These are phyloP conservation scores for Drosophila saltans DNA, from an alignment of 1,140 invertebrate species.

Conservation along the genomic window DNA sequence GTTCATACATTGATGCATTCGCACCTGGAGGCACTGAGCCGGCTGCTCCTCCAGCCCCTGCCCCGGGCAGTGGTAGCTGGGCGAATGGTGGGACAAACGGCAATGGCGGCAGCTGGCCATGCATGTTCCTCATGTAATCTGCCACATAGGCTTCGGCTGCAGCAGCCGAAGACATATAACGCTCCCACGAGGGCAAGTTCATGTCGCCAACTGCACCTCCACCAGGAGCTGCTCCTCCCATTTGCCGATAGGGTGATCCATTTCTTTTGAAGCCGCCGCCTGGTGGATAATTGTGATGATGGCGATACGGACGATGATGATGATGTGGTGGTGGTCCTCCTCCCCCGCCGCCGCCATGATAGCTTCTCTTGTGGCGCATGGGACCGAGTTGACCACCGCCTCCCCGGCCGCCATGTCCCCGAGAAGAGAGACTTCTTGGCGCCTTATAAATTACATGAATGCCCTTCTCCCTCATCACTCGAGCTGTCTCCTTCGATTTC, in stretches of 20 bases:
- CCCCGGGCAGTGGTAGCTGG: constrained; percentile 84
- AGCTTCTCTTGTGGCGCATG: constrained; percentile 66
- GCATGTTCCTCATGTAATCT: constrained; percentile 92
- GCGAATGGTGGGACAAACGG: constrained; percentile 88
- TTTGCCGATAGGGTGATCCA: constrained; percentile 84
- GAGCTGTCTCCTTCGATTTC: constrained; percentile 93
- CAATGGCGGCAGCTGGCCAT: constrained; percentile 90
- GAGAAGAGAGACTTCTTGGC: constrained; percentile 83
- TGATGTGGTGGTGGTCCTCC: constrained; percentile 64
- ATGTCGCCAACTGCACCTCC: constrained; percentile 83
- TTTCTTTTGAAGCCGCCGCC: constrained; percentile 85
- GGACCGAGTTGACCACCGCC: constrained; percentile 82
- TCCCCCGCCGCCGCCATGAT: constrained; percentile 51
- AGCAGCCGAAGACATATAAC: constrained; percentile 84
- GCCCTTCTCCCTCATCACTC: constrained; percentile 84
- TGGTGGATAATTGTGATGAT: constrained; percentile 61
- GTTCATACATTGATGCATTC: constrained; percentile 84
- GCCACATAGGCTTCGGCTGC: constrained; percentile 90
- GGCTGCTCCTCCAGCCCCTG: constrained; percentile 84
- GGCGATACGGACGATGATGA: constrained; percentile 73
- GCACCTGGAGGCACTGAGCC: constrained; percentile 87
- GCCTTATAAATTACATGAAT: constrained; percentile 83
- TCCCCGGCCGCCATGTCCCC: constrained; percentile 83
- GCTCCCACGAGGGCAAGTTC: constrained; percentile 83
- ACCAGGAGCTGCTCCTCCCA: constrained; percentile 82